Conservation (phyloP, 2,113 vertebrate species). For the Alectura lathami region DNA sequence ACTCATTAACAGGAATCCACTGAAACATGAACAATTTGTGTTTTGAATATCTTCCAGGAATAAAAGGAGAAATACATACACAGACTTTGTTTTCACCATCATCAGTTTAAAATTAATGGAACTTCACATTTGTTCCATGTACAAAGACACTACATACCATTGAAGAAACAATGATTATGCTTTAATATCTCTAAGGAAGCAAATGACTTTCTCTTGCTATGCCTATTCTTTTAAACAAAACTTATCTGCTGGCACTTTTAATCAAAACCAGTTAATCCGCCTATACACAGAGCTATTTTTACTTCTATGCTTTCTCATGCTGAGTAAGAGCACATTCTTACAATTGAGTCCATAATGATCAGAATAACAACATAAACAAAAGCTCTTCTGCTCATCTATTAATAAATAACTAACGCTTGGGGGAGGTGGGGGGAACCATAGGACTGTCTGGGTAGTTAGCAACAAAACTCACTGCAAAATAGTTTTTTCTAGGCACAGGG, state of each 20-base stretch:
- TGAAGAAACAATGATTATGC: not conserved
- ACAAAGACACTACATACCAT: not conserved
- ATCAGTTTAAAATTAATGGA: not conserved
- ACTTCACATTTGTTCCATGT: not conserved
- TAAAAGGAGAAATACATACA: slow-evolving; percentile 28
- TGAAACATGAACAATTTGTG: slow-evolving; percentile 43
- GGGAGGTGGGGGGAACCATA: not conserved
- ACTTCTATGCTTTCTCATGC: not conserved
- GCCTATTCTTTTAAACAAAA: not conserved
- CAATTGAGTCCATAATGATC: not conserved
- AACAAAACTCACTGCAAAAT: not conserved
- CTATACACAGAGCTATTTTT: not conserved
- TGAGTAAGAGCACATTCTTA: slow-evolving; percentile 2
- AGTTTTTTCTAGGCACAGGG: not conserved
- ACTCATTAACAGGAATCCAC: slow-evolving; percentile 31
- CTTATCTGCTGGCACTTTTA: not conserved
- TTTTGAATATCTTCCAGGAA: slow-evolving; percentile 58
- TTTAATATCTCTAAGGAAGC: not conserved
- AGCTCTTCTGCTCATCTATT: not conserved
- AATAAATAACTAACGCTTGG: not conserved
- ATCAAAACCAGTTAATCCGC: not conserved
- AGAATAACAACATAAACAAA: slow-evolving; percentile 26
- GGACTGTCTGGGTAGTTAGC: not conserved
- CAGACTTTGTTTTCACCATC: slow-evolving; percentile 17
- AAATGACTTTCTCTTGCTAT: not conserved